phyloP scores from a whole-genome alignment of 1,140 invertebrate genomes.

The Micrasema minimum region DNA sequence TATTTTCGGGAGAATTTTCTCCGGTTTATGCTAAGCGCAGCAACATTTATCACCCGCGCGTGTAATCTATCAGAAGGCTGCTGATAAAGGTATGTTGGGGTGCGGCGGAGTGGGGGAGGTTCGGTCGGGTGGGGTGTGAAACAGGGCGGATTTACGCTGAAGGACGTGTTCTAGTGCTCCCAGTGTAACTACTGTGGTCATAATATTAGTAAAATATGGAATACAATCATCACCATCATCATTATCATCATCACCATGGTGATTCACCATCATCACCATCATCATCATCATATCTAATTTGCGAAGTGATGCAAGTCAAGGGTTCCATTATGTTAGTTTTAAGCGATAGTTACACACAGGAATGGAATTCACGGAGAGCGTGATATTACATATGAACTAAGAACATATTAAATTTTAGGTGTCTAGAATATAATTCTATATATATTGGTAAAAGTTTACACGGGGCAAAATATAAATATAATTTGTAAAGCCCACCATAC shows the following conservation, averaged over 20 bases:
- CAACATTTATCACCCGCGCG: conserved; percentile 20
- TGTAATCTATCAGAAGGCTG: conserved; percentile 24
- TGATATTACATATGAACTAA: background rate
- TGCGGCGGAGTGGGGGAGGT: background rate
- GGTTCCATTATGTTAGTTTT: too few relatives aligned
- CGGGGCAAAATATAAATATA: too few relatives aligned
- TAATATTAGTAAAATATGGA: background rate
- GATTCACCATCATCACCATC: too few relatives aligned
- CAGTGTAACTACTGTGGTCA: background rate
- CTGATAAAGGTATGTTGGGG: conserved; percentile 29
- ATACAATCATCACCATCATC: too few relatives aligned
- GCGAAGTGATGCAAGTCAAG: too few relatives aligned
- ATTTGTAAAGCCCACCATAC: background rate
- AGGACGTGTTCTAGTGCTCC: background rate
- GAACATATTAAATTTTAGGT: too few relatives aligned
- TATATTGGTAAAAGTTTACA: too few relatives aligned
- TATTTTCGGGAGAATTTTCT: conserved; percentile 13
- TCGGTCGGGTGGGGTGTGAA: background rate
- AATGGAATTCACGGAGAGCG: background rate
- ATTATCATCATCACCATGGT: too few relatives aligned
- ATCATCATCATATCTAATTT: too few relatives aligned
- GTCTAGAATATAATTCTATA: too few relatives aligned
- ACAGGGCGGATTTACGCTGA: conserved; percentile 7
- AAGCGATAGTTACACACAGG: background rate
- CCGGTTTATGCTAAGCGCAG: conserved; percentile 23